phyloP scores from a whole-genome alignment of 2,797 vertebrate species.

The Anableps anableps region DNA sequence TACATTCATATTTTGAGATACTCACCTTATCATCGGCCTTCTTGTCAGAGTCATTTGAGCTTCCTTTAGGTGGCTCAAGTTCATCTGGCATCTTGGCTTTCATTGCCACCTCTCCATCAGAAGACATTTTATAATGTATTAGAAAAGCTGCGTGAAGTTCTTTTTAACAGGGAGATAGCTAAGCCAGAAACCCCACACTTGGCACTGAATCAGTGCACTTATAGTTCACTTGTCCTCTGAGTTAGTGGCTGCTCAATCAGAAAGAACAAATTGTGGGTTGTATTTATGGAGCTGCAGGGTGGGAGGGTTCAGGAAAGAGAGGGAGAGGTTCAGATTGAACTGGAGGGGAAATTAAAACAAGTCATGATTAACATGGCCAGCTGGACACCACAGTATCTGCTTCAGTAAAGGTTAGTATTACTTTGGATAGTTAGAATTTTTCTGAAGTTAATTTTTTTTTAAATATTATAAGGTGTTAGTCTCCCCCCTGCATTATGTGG shows the following conservation, averaged over 20 bases:
- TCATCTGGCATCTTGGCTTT: not conserved
- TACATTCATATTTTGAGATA: not conserved
- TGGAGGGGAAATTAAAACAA: slow-evolving; percentile 1
- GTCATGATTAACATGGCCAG: not conserved
- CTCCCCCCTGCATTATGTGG: not conserved
- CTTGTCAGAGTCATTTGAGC: slow-evolving; percentile 2
- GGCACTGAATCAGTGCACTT: not conserved
- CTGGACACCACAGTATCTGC: not conserved
- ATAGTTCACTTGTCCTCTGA: slow-evolving; percentile 1
- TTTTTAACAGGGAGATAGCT: not conserved
- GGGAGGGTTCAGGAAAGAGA: slow-evolving; percentile 10
- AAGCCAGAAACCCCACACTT: no score
- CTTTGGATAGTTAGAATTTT: not conserved
- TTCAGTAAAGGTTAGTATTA: not conserved
- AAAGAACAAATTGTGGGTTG: slow-evolving; percentile 9
- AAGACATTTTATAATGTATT: not conserved
- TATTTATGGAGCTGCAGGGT: slow-evolving; percentile 43
- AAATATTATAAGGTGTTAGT: not conserved
- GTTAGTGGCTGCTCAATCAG: not conserved
- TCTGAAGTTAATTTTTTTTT: not conserved
- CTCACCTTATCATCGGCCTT: not conserved
- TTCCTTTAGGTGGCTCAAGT: not conserved
- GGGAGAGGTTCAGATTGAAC: slow-evolving; percentile 2
- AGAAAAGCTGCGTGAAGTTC: not conserved
- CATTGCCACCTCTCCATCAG: not conserved